Percentiles rank a stretch among this genome's conserved stretches.
Evolutionary conservation across 2,113 vertebrate species (phyloP).

Genomic region (Centropristis striata): DNA sequence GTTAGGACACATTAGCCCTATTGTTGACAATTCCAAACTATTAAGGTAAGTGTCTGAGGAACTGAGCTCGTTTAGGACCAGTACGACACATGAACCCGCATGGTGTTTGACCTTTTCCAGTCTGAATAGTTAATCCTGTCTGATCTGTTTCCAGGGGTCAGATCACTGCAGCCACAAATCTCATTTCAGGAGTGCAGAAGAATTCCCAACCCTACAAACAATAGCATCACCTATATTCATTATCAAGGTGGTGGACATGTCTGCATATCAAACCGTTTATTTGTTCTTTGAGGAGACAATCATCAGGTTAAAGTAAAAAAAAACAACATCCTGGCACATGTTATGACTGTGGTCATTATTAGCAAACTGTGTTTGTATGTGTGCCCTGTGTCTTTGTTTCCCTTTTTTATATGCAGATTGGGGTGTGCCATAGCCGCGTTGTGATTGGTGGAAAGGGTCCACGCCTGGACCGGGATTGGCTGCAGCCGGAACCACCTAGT

Average conservation of each 20-base stretch:
- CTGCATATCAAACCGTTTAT: not conserved
- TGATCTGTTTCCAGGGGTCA: constrained; percentile 1
- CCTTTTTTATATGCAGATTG: too few relatives aligned
- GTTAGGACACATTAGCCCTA: not conserved
- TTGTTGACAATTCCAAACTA: not conserved
- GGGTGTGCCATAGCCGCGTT: too few relatives aligned
- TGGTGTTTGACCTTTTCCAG: constrained; percentile 15
- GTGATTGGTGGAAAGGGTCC: too few relatives aligned
- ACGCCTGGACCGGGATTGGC: too few relatives aligned
- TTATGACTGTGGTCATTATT: too few relatives aligned
- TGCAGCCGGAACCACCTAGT: too few relatives aligned
- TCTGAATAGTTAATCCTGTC: constrained; percentile 26
- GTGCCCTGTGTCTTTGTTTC: too few relatives aligned
- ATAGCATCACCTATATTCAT: not conserved
- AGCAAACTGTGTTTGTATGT: too few relatives aligned
- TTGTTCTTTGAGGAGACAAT: not conserved
- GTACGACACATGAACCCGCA: constrained; percentile 15
- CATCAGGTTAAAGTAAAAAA: not conserved
- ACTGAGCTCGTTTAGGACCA: constrained; percentile 23
- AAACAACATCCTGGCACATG: too few relatives aligned
- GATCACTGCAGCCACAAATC: not conserved
- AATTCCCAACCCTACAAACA: not conserved
- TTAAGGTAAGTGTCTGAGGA: not conserved
- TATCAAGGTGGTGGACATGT: too few relatives aligned
- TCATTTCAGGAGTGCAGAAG: not conserved